These are phyloP conservation scores for Synanthedon vespiformis DNA, from an alignment of 2,888 invertebrate genomes.

Conservation along the genomic window DNA sequence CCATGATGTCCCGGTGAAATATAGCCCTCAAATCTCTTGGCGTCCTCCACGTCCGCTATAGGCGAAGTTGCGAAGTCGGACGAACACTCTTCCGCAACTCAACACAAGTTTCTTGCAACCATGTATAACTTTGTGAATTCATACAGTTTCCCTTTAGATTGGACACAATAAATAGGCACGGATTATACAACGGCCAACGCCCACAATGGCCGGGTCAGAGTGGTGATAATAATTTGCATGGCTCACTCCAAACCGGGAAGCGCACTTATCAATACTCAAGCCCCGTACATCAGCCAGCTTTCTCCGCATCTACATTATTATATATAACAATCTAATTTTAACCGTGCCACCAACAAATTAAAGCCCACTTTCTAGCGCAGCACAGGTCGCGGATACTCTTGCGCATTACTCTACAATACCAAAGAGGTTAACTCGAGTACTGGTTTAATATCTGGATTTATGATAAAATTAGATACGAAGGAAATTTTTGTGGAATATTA, in stretches of 20 bases:
- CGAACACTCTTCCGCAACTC: no score
- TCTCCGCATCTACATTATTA: not conserved
- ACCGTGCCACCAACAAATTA: not conserved
- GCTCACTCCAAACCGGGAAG: conserved; percentile 37
- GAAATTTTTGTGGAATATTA: no score
- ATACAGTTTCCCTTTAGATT: no score
- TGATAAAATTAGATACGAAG: no score
- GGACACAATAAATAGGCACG: not conserved
- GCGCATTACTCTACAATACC: not conserved
- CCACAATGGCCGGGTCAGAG: conserved; percentile 38
- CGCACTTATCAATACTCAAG: conserved; percentile 43
- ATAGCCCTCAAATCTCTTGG: no score
- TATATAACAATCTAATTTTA: not conserved
- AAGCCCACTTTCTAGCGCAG: not conserved
- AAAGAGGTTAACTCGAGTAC: not conserved
- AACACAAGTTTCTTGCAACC: no score
- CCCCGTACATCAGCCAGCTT: conserved; percentile 34
- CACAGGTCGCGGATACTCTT: not conserved
- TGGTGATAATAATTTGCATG: conserved; percentile 32
- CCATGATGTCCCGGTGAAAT: no score
- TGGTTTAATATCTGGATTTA: not conserved
- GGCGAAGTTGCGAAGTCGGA: no score
- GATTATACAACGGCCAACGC: conserved; percentile 42
- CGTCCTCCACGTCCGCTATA: no score
- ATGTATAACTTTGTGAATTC: no score